A percentile compares a stretch with the other conserved stretches of the same genome.
These are phyloP conservation scores for Artibeus jamaicensis DNA, from an alignment of 2,797 vertebrate genomes.

Conservation along the genomic window DNA sequence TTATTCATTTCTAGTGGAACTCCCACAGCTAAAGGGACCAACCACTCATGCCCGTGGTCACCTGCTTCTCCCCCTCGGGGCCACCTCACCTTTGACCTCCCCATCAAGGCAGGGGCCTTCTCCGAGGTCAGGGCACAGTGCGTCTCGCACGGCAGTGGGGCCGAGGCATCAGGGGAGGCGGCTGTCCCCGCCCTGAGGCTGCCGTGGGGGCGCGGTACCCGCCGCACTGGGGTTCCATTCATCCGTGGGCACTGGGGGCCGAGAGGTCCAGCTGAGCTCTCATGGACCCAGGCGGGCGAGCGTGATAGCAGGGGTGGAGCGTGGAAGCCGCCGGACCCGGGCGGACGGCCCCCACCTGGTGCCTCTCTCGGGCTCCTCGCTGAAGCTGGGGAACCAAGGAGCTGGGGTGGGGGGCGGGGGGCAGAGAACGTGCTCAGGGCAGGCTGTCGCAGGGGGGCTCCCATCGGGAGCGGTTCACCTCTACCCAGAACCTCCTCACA, in stretches of 20 bases:
- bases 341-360: no score
- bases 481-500: not conserved
- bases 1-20: not conserved
- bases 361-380: no score
- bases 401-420: no score
- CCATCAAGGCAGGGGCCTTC: not conserved
- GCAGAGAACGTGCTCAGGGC: not conserved
- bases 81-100: not conserved
- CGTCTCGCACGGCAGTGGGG: no score
- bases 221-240: no score
- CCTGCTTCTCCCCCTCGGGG: not conserved
- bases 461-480: not conserved
- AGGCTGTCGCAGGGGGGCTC: not conserved
- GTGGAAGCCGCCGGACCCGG: no score
- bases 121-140: not conserved
- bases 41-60: not conserved
- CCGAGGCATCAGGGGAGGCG: no score
- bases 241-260: no score
- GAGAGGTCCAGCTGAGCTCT: no score
- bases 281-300: no score
- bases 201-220: accelerated
- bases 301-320: no score
- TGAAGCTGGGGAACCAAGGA: no score
- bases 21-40: not conserved
- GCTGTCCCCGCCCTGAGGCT: not conserved